These are phyloP conservation scores for Halcyon leucocephala DNA, from an alignment of 2,797 vertebrate genomes.

Conservation along the genomic window DNA sequence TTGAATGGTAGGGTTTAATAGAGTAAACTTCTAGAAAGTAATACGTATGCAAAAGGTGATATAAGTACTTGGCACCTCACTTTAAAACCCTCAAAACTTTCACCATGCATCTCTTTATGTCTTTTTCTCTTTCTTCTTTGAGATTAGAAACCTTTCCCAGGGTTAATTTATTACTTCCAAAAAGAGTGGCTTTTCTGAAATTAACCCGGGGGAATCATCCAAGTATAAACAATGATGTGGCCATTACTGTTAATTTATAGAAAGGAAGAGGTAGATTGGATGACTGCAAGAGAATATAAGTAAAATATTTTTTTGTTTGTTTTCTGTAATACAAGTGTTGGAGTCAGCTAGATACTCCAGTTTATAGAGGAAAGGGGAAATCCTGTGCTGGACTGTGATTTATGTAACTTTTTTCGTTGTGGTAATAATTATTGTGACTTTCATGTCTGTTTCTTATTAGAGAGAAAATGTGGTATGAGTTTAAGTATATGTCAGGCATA, in stretches of 20 bases:
- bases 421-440: background rate
- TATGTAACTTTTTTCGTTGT: background rate
- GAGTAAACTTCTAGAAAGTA: background rate
- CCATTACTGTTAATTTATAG: background rate
- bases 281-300: background rate
- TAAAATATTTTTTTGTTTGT: background rate
- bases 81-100: background rate
- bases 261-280: background rate
- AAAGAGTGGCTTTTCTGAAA: background rate
- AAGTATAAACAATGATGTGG: background rate
- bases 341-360: background rate
- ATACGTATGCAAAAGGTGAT: background rate
- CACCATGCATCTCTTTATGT: background rate
- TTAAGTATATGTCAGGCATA: background rate
- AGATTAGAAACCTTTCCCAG: background rate
- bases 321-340: background rate
- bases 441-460: background rate
- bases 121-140: background rate
- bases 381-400: background rate
- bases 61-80: background rate
- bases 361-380: background rate
- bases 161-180: background rate
- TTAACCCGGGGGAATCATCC: background rate
- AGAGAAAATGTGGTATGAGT: background rate
- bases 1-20: background rate